Base-by-base conservation (phyloP, 64 coral and sea anemone genomes). In the Porites australiensis region DNA sequence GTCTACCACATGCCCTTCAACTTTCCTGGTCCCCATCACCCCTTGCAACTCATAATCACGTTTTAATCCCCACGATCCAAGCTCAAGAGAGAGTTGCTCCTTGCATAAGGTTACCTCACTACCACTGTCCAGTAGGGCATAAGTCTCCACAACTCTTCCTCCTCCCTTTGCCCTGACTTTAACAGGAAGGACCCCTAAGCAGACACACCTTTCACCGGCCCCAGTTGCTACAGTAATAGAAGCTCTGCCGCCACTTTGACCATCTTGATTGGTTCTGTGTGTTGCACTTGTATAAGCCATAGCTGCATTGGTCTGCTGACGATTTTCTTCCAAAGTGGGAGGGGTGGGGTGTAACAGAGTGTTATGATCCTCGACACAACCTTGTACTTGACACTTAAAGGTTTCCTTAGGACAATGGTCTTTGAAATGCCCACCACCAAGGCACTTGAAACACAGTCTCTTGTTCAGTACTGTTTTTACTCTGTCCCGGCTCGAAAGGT, bases 401-500 rank as follows among this genome's bases (percentile, higher is more conserved):
- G 68, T 77, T 49, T 13, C 66, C 48, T 82, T 90, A 13, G 87
- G 70, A 60, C 88, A 96, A 12, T 72, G 50, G 18, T 86, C 75
- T 9, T 64, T 80, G 66, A 96, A 93, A 62, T 96, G 90, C 74
- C 87, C 95, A 59, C 59, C 79, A 23, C 77, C 76, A 11, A 93
- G 74, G 71, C 95, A 96, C 75, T 87, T 96, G 16, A 88, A 87
- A 87, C 95, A 96, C 70, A 96, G 81, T 22, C 80, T 93, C 81
- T 96, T 82, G 62, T 44, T 44, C 18, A 75, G 70, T 58, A 89
- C 91, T 19, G 78, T 48, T 89, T 96, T 81, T 12, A 76, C 68
- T 73, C 63, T 96, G 68, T 81, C 57, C 52, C 80, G 52, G 53
- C 83, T 82, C 20, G 69, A 77, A 22, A 95, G 59, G 2, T 21